Conservation (phyloP, 2,888 invertebrate genomes). For the Archips xylosteana region DNA sequence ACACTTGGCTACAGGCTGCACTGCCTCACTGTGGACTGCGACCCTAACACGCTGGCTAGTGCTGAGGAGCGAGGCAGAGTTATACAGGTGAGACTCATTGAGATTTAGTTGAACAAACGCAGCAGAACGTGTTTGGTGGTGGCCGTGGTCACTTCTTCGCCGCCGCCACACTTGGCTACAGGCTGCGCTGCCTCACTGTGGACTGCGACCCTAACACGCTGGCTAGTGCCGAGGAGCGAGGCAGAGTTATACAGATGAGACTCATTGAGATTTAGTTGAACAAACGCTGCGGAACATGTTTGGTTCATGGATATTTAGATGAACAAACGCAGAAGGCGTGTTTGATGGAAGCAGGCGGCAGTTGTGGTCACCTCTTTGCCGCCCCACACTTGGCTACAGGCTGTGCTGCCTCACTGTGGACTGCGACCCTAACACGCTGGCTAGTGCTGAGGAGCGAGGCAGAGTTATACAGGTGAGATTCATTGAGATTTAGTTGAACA, state of each 20-base stretch:
- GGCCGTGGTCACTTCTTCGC: conserved; percentile 95
- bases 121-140: too few relatives aligned
- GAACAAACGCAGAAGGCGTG: too few relatives aligned
- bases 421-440: conserved; percentile 82
- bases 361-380: conserved; percentile 94
- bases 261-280: too few relatives aligned
- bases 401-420: conserved; percentile 94
- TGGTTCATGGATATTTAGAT: too few relatives aligned
- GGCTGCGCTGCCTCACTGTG: conserved; percentile 91
- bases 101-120: too few relatives aligned
- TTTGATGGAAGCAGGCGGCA: conserved; percentile 97
- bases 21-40: conserved; percentile 94
- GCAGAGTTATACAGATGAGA: conserved; percentile 81
- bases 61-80: conserved; percentile 89
- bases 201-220: conserved; percentile 87
- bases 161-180: conserved; percentile 89
- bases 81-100: conserved; percentile 70
- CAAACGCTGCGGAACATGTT: too few relatives aligned
- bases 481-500: too few relatives aligned
- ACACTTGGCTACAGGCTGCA: conserved; percentile 89
- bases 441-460: conserved; percentile 88
- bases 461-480: conserved; percentile 74
- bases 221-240: conserved; percentile 87
- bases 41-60: conserved; percentile 65
- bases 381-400: conserved; percentile 89